These are phyloP conservation scores for Pseudochirops cupreus DNA, from an alignment of 2,797 vertebrate species.

Conservation along the genomic window DNA sequence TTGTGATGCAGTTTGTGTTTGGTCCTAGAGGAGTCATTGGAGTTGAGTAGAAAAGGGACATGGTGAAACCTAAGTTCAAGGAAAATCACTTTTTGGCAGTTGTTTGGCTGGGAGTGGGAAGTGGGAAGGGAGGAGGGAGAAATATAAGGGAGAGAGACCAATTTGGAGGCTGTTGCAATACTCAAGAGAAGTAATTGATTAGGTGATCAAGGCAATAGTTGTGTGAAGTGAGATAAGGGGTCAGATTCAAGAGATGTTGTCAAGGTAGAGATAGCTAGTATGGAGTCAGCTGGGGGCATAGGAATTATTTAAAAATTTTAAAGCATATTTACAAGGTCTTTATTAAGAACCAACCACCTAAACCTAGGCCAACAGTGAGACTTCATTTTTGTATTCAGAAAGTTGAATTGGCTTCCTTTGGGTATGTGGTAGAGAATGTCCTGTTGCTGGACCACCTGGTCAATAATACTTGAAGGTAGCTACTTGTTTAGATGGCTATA, in stretches of 20 bases:
- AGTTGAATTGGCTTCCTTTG: background rate
- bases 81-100: too few relatives aligned
- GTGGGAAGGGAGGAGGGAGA: background rate
- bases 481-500: background rate
- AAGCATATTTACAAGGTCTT: background rate
- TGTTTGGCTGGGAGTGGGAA: too few relatives aligned
- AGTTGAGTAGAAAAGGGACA: too few relatives aligned
- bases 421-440: background rate
- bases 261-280: background rate
- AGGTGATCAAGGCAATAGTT: background rate
- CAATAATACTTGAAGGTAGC: background rate
- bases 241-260: background rate
- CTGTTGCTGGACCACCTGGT: background rate
- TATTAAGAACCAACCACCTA: background rate
- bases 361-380: background rate
- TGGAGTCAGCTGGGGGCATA: background rate
- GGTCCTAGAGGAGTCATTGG: too few relatives aligned
- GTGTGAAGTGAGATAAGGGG: background rate
- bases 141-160: background rate
- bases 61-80: too few relatives aligned
- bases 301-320: background rate
- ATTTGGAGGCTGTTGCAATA: background rate
- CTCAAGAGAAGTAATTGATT: background rate
- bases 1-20: too few relatives aligned
- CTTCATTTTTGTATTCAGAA: background rate